Evolutionary conservation across 2,113 vertebrate species (phyloP).

Genomic region (Vulpes vulpes): DNA sequence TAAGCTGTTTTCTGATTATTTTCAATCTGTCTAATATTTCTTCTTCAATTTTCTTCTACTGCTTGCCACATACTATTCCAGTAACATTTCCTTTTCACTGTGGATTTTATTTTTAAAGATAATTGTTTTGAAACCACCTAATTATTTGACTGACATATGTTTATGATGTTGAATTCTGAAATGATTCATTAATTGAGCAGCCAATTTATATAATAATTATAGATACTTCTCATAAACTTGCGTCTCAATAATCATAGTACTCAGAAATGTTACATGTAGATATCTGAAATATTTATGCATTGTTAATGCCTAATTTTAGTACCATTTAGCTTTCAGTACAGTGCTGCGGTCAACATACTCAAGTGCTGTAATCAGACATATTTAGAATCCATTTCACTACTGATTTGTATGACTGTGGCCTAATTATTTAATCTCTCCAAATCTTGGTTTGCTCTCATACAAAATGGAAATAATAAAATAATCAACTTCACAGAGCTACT

Average conservation of each 20-base stretch:
- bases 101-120: conserved; percentile 67
- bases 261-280: background rate
- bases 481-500: background rate
- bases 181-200: conserved; percentile 78
- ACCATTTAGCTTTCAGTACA: background rate
- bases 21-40: background rate
- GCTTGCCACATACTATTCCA: conserved; percentile 41
- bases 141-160: conserved; percentile 76
- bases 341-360: background rate
- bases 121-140: conserved; percentile 53
- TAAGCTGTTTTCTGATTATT: background rate
- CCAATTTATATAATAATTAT: conserved; percentile 78
- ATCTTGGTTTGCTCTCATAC: background rate
- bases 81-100: conserved; percentile 47
- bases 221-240: conserved; percentile 63
- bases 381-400: background rate
- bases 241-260: conserved; percentile 72
- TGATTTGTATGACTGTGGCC: background rate
- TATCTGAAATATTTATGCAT: conserved; percentile 69
- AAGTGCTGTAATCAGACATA: background rate
- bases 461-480: background rate
- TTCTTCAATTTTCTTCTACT: conserved; percentile 45
- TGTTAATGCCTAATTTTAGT: background rate
- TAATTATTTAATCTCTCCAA: background rate
- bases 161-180: conserved; percentile 68